phyloP scores from a whole-genome alignment of 2,113 vertebrate species.

The Lepus timidus region DNA sequence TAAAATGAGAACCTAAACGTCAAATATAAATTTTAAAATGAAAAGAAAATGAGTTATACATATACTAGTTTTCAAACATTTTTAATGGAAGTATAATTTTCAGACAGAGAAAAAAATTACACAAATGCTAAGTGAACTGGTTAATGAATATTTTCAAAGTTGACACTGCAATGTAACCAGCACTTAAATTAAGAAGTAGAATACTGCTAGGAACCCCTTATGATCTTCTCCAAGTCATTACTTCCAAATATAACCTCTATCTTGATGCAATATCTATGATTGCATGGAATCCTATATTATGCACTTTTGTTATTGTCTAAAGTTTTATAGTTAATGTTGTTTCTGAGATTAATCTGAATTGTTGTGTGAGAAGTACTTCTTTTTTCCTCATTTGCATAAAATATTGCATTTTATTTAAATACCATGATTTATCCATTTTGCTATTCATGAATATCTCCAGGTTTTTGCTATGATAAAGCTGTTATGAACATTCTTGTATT shows the following conservation, averaged over 20 bases:
- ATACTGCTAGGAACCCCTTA: neutral
- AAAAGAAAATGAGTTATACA: neutral
- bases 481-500: neutral
- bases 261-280: neutral
- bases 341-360: neutral
- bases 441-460: neutral
- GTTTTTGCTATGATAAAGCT: slow-evolving; percentile 38
- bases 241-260: neutral
- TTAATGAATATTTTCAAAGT: neutral
- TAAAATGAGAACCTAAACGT: slow-evolving; percentile 32
- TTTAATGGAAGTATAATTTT: slow-evolving; percentile 25
- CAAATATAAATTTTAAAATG: neutral
- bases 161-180: neutral
- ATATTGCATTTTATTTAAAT: neutral
- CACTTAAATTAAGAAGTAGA: neutral
- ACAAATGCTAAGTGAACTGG: slow-evolving; percentile 38
- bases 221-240: neutral
- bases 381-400: neutral
- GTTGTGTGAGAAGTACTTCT: neutral
- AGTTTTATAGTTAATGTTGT: neutral
- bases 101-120: neutral
- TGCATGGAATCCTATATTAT: neutral
- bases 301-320: neutral
- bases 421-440: neutral
- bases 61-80: neutral